Percentiles rank a stretch among this genome's conserved stretches.
phyloP scores from a whole-genome alignment of 2,888 invertebrate genomes.

The Keiferia lycopersicella region DNA sequence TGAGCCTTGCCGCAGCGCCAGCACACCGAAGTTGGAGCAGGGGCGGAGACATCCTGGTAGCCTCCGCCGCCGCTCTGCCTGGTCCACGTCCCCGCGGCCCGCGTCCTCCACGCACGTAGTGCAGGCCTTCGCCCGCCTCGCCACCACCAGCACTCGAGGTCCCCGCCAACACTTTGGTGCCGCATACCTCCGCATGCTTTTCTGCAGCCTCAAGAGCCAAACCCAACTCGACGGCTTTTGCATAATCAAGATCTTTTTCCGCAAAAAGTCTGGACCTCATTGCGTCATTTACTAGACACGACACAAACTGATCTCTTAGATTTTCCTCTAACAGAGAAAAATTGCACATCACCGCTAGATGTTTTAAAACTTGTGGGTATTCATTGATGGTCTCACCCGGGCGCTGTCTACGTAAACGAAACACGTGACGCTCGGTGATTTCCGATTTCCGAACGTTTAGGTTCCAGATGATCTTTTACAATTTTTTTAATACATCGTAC shows the following conservation, averaged over 20 bases:
- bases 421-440: conserved; percentile 37
- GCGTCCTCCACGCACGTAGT: neutral
- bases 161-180: neutral
- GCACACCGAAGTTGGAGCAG: conserved; percentile 12
- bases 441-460: conserved; percentile 35
- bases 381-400: conserved; percentile 31
- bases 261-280: conserved; percentile 37
- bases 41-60: too few relatives aligned
- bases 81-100: neutral
- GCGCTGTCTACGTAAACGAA: conserved; percentile 31
- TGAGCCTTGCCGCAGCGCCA: conserved; percentile 37
- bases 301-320: conserved; percentile 35
- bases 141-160: neutral
- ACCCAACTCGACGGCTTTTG: conserved; percentile 36
- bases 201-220: conserved; percentile 35
- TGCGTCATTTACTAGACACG: conserved; percentile 31
- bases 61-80: neutral
- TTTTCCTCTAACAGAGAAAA: conserved; percentile 32
- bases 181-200: conserved; percentile 4
- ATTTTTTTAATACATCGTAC: too few relatives aligned
- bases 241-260: conserved; percentile 34
- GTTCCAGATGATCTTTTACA: conserved; percentile 32
- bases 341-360: conserved; percentile 32
- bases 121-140: conserved; percentile 5
- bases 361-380: conserved; percentile 36